Conservation (phyloP, 1,140 invertebrate genomes). For the Aphelenchoides fujianensis region DNA sequence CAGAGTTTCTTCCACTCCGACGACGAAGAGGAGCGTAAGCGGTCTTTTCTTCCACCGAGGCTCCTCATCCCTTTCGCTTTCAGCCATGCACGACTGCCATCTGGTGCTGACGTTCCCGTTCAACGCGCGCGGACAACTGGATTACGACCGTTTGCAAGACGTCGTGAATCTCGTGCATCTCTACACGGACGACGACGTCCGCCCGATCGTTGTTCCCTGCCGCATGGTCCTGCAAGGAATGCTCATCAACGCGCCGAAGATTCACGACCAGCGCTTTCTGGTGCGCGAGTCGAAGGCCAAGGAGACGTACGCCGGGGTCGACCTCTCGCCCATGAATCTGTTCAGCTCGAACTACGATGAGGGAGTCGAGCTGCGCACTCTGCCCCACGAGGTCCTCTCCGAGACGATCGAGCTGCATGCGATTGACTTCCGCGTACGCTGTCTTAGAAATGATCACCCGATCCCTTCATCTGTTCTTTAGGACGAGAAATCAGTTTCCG, state of each 20-base stretch:
- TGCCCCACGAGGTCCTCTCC: background rate
- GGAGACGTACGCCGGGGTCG: background rate
- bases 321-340: background rate
- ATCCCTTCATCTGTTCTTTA: too few species aligned
- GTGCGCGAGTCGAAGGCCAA: background rate
- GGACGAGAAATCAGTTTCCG: too few species aligned
- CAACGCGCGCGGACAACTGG: background rate
- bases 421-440: too few species aligned
- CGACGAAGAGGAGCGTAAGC: background rate
- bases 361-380: background rate
- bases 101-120: background rate
- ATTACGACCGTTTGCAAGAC: background rate
- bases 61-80: background rate
- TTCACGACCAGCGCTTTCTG: background rate
- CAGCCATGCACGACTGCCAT: background rate
- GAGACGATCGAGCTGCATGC: too few species aligned
- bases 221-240: background rate
- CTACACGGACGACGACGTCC: background rate
- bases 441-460: too few species aligned
- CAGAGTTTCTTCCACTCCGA: too few species aligned
- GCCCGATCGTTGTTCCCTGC: background rate
- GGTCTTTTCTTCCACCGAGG: background rate
- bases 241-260: background rate
- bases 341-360: background rate
- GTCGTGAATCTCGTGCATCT: background rate